These are phyloP conservation scores for Mamestra brassicae DNA, from an alignment of 2,888 invertebrate genomes.

Conservation along the genomic window DNA sequence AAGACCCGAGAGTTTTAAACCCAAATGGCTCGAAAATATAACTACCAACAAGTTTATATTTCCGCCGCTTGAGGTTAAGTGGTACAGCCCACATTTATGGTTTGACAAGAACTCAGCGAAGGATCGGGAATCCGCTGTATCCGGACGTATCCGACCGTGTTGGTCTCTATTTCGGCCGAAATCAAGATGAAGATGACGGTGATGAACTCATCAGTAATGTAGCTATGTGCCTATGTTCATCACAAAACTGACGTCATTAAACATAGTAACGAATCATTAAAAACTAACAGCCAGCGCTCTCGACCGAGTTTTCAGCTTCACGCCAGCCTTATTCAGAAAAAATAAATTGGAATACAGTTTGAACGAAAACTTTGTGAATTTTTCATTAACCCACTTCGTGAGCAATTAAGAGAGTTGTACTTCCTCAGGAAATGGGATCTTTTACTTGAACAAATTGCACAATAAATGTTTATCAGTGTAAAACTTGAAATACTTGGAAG, in stretches of 20 bases:
- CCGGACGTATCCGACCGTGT: no score
- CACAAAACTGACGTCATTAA: not conserved
- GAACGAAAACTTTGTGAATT: slow-evolving; percentile 41
- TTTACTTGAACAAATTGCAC: slow-evolving; percentile 17
- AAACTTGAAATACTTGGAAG: not conserved
- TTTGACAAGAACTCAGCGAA: no score
- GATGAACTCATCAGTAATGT: not conserved
- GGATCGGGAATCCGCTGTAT: no score
- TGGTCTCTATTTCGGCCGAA: not conserved
- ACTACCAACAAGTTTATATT: no score
- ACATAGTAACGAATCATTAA: not conserved
- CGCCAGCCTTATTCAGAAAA: not conserved
- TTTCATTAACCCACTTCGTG: slow-evolving; percentile 48
- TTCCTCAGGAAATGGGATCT: slow-evolving; percentile 25
- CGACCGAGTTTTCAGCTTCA: not conserved
- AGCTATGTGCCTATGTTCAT: not conserved
- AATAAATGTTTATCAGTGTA: slow-evolving; percentile 14
- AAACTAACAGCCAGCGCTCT: not conserved
- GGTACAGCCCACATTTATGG: no score
- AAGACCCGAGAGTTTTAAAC: no score
- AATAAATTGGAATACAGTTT: slow-evolving; percentile 21
- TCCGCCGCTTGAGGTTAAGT: no score
- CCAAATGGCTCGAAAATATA: no score
- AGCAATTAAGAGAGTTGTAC: slow-evolving; percentile 40
- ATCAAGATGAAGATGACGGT: not conserved